Evolutionary conservation across 2,797 vertebrate genomes (phyloP), one percentile per base, ranked within the genome.

Genomic region (Neostethus bicornis): DNA sequence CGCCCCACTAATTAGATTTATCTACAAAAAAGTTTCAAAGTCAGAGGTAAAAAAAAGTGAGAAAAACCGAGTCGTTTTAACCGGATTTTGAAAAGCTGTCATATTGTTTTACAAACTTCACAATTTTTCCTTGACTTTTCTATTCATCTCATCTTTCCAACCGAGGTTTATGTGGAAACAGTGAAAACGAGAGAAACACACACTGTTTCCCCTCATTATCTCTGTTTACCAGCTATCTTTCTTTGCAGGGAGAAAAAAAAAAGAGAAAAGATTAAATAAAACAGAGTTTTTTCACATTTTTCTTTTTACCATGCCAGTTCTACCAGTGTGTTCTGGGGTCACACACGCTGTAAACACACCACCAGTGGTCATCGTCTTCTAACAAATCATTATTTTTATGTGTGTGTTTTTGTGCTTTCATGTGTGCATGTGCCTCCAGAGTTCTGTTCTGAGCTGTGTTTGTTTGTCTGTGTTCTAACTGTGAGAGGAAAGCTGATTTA

Each of bases 401-500:
- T 69, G 24, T 57, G 47, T 11, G 28, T 41, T 0, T 43, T 29
- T 51, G 7, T 58, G 37, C 13, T 0, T 58, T 14, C 7, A 34
- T 45, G 61, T 56, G 17, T 42, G 19, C 39, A 14, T 64, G 51
- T 53, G 50, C 62, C 29, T 47, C 45, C 47, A n/a, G n/a, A n/a
- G n/a, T 38, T 44, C 17, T 2, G 3, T 31, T 17, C 31, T 55
- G n/a, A n/a, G n/a, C 51, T 56, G 35, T 74, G 75, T 84, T 83
- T 85, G 84, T 86, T 84, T 89, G 79, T 69, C 14, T 12, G 8
- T 51, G 31, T 16, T 83, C 85, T 85, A 85, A 82, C 82, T 80
- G 78, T 29, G 66, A 83, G 70, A 68, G 47, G 62, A 64, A 64
- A 46, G 66, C 54, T 70, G 73, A 64, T 84, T 85, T 80, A 77